Evolutionary conservation across 2,888 invertebrate species (phyloP).

Genomic region (Drosophila differens): DNA sequence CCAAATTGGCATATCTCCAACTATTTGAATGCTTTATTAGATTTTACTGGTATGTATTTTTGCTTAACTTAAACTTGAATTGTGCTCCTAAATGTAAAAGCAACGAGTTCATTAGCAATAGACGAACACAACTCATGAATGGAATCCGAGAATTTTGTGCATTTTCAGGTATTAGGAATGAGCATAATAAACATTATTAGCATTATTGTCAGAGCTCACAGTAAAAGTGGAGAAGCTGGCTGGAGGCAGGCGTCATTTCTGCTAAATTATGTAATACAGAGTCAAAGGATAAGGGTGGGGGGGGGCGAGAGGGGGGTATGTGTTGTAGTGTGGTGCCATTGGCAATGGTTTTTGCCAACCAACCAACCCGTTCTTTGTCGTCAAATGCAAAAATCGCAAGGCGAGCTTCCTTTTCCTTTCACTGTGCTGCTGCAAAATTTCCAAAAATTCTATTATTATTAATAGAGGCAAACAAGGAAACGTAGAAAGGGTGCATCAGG

Average conservation of each 20-base stretch:
- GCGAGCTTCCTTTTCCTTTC: slow-evolving; percentile 75
- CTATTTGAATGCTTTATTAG: background rate
- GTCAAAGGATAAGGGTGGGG: slow-evolving; percentile 9
- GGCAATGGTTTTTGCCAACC: slow-evolving; percentile 36
- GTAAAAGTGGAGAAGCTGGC: background rate
- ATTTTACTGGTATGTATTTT: background rate
- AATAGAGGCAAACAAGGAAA: slow-evolving; percentile 56
- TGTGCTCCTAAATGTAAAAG: background rate
- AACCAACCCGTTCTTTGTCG: slow-evolving; percentile 67
- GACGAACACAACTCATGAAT: slow-evolving; percentile 6
- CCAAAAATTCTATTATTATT: slow-evolving; percentile 80
- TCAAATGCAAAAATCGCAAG: slow-evolving; percentile 75
- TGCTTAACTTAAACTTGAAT: background rate
- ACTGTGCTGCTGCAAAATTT: slow-evolving; percentile 64
- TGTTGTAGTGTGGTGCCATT: slow-evolving; percentile 20
- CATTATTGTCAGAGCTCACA: slow-evolving; percentile 65
- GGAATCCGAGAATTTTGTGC: slow-evolving; percentile 38
- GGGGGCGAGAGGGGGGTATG: background rate
- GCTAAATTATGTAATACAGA: slow-evolving; percentile 48
- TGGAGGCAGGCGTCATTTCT: slow-evolving; percentile 13
- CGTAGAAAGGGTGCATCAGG: background rate
- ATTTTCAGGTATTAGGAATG: slow-evolving; percentile 46
- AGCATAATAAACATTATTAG: slow-evolving; percentile 66
- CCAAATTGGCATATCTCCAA: background rate
- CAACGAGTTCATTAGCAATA: slow-evolving; percentile 40